Evolutionary conservation across 2,113 vertebrate species (phyloP), one percentile per base, ranked within the genome.

Genomic region (Petrocephalus zakoni): DNA sequence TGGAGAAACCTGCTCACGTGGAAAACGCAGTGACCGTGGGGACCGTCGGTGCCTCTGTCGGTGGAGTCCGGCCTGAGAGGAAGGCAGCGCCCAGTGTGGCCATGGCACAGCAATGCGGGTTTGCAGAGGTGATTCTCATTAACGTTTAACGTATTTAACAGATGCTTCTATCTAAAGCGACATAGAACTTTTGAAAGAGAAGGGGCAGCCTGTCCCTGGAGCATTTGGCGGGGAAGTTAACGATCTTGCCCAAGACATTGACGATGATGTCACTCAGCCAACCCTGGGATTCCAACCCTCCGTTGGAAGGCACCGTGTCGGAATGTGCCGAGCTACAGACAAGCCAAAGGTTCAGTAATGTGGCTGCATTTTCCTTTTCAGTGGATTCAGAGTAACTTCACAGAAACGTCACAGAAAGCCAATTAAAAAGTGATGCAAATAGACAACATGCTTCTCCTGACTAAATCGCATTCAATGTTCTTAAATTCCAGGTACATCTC

Each of bases 1-100:
- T 29, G 81, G 87, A 47, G 85, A 78, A 85, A 84, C 47, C 42
- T 86, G 46, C 34, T 78, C 52, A 46, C 85, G 56, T 9, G 42
- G 85, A 82, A 83, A 85, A 88, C 15, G 53, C 56, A 2, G 47
- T 88, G 58, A 6, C 58, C 64, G 86, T 58, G 68, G 22, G 87
- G 87, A 90, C 87, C 51, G 21, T 86, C 51, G 19, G 75, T 49
- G 53, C 6, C 21, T 72, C 25, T 75, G 29, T 42, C 84, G 56
- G 5, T 8, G 6, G 56, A 72, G 21, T 29, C 55, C 34, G 29
- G 46, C 25, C 58, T 21, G 34, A 86, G 87, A 83, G 87, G 72
- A 58, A 78, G 37, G 25, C 78, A 85, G 89, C 2, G 47, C 46
- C 89, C 64, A 49, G 10, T 2, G 55, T 29, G 61, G 61, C 10